Percentiles rank a stretch among this genome's conserved stretches.
phyloP scores from a whole-genome alignment of 2,888 invertebrate genomes.

The Alloscopus bannaensis region DNA sequence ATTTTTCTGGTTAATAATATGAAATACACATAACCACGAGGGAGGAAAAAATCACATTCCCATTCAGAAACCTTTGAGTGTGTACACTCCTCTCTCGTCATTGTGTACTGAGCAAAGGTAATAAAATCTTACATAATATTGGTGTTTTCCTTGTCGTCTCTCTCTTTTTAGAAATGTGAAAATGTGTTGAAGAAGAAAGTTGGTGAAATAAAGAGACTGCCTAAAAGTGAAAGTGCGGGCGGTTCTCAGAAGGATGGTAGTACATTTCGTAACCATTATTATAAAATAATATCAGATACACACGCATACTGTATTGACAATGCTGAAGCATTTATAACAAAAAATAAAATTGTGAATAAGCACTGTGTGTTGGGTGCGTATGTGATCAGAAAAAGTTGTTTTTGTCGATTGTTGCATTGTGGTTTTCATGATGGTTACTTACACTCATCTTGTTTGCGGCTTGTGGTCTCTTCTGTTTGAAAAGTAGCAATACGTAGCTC shows the following conservation, averaged over 20 bases:
- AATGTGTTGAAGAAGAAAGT: no score
- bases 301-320: no score
- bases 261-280: no score
- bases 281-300: no score
- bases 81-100: no score
- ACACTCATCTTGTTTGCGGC: not conserved
- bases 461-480: slow-evolving; percentile 64
- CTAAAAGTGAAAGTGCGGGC: no score
- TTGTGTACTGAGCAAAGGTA: not conserved
- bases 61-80: no score
- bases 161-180: no score
- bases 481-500: slow-evolving; percentile 72
- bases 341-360: not conserved
- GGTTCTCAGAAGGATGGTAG: no score
- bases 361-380: not conserved
- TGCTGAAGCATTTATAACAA: no score
- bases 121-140: not conserved
- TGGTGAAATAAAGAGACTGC: not conserved
- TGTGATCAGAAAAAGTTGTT: not conserved
- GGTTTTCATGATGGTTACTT: slow-evolving; percentile 1
- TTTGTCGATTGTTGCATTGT: slow-evolving; percentile 12
- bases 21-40: no score
- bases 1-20: not conserved
- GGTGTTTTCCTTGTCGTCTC: not conserved
- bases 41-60: no score